Conservation (phyloP, 2,888 invertebrate species). For the Branchellion lobata region DNA sequence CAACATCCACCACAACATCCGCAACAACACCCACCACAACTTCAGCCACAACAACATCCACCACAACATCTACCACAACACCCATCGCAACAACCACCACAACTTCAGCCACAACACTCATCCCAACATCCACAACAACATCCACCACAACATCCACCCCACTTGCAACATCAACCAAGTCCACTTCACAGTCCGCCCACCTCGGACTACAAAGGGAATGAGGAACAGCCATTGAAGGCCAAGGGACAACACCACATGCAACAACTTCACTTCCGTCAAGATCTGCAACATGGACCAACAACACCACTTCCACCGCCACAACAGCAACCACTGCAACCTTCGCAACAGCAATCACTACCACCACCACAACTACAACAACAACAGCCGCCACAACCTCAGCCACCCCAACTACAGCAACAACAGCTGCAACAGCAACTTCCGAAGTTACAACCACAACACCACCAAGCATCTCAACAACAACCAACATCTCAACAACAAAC, state of each 20-base stretch:
- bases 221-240: conserved; percentile 50
- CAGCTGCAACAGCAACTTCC: conserved; percentile 7
- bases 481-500: not conserved
- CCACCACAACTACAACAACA: not conserved
- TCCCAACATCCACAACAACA: conserved; percentile 51
- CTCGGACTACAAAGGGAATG: not conserved
- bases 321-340: not conserved
- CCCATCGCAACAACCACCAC: conserved; percentile 58
- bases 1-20: conserved; percentile 54
- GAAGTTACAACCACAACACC: not conserved
- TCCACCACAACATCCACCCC: conserved; percentile 51
- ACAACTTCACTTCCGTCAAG: not conserved
- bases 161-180: conserved; percentile 35
- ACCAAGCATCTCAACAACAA: not conserved
- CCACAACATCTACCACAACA: conserved; percentile 58
- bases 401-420: conserved; percentile 21
- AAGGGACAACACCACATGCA: conserved; percentile 43
- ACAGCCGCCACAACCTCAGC: not conserved
- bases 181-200: not conserved
- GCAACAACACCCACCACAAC: conserved; percentile 55
- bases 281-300: conserved; percentile 12
- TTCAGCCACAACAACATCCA: conserved; percentile 59
- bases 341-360: not conserved
- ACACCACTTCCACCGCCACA: not conserved
- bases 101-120: conserved; percentile 53